phyloP scores from a whole-genome alignment of 2,113 vertebrate genomes.

The Microtus pennsylvanicus region DNA sequence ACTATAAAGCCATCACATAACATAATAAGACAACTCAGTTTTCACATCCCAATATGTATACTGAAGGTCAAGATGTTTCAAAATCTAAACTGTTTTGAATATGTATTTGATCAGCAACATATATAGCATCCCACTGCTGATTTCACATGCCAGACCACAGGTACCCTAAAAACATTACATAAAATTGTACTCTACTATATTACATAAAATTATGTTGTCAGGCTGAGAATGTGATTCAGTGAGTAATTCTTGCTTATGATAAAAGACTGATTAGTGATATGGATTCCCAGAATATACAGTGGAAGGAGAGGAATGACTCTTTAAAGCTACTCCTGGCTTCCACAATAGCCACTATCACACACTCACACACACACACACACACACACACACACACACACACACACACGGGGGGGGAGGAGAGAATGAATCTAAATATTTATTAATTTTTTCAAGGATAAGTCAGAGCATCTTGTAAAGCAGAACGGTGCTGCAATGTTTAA shows the following conservation, averaged over 20 bases:
- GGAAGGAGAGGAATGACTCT: neutral
- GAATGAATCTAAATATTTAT: neutral
- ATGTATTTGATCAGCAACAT: neutral
- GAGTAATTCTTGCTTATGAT: neutral
- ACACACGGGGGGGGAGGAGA: neutral
- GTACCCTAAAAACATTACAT: neutral
- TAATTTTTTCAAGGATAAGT: constrained; percentile 8
- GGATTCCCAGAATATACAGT: neutral
- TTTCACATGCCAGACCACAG: neutral
- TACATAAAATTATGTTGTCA: neutral
- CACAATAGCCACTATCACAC: neutral
- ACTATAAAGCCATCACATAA: neutral
- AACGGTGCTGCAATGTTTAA: neutral
- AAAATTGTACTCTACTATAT: neutral
- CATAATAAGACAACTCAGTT: neutral
- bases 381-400: neutral
- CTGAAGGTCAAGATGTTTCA: neutral
- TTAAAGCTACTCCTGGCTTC: neutral
- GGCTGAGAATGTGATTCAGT: neutral
- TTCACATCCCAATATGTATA: neutral
- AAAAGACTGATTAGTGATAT: neutral
- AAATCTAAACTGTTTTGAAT: neutral
- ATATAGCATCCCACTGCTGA: neutral
- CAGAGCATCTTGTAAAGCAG: neutral
- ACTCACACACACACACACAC: neutral